Evolutionary conservation across 2,113 vertebrate genomes (phyloP).

Genomic region (Empidonax traillii): DNA sequence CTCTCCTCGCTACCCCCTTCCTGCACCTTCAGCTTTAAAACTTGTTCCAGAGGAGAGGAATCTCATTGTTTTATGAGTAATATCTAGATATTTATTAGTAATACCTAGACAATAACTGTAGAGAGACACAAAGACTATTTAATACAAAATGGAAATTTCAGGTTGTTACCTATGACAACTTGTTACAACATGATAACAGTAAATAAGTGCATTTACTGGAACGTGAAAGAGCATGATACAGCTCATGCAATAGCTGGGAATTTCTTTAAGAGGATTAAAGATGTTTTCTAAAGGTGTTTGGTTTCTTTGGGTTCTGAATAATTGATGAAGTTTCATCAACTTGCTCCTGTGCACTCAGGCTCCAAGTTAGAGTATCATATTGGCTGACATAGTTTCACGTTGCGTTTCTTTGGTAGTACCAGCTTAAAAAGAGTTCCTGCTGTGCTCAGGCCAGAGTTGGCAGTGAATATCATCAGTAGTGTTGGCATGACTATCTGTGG

Average conservation of each 20-base stretch:
- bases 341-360: not conserved
- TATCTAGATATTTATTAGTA: not conserved
- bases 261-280: not conserved
- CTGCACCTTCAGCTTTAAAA: not conserved
- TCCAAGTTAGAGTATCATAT: not conserved
- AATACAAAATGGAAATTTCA: not conserved
- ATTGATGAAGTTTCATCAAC: constrained; percentile 14
- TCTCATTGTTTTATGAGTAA: not conserved
- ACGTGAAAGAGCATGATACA: not conserved
- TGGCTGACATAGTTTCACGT: not conserved
- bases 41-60: not conserved
- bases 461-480: not conserved
- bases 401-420: not conserved
- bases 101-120: not conserved
- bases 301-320: constrained; percentile 50
- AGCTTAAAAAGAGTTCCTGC: not conserved
- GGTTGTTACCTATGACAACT: not conserved
- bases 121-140: not conserved
- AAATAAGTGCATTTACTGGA: not conserved
- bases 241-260: not conserved
- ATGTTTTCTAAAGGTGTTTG: constrained; percentile 20
- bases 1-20: not conserved
- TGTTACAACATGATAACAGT: not conserved
- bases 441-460: not conserved
- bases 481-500: not conserved